These are phyloP conservation scores for Lasioglossum marginatum DNA, from an alignment of 2,888 invertebrate genomes.

Conservation along the genomic window DNA sequence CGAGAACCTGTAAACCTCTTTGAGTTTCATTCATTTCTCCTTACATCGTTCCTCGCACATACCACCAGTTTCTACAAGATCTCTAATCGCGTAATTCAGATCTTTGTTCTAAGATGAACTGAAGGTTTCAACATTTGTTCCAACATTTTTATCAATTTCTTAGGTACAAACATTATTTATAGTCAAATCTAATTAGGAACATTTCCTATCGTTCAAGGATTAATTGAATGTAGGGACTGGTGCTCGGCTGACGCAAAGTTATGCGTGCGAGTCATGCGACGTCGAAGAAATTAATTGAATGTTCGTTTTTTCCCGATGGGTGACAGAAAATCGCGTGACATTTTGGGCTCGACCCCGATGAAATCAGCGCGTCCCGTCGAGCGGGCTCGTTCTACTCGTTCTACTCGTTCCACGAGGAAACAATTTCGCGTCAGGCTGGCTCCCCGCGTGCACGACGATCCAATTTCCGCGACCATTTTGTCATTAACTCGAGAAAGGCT, in stretches of 20 bases:
- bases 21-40: background rate
- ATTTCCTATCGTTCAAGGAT: background rate
- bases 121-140: no score
- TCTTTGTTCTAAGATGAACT: no score
- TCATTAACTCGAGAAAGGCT: slow-evolving; percentile 47
- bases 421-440: slow-evolving; percentile 26
- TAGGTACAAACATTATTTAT: background rate
- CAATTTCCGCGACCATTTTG: slow-evolving; percentile 54
- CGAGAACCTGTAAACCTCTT: background rate
- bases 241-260: background rate
- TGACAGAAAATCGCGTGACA: background rate
- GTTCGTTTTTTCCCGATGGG: background rate
- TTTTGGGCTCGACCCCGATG: background rate
- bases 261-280: background rate
- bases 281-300: background rate
- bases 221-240: background rate
- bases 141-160: no score
- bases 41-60: background rate
- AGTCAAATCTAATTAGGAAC: background rate
- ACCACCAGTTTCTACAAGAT: background rate
- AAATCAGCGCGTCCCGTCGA: background rate
- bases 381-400: background rate
- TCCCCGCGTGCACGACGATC: slow-evolving; percentile 13
- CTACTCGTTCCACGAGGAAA: slow-evolving; percentile 28
- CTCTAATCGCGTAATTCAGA: background rate